These are phyloP conservation scores for Drosophila siamana DNA, from an alignment of 2,888 invertebrate genomes.

Conservation along the genomic window DNA sequence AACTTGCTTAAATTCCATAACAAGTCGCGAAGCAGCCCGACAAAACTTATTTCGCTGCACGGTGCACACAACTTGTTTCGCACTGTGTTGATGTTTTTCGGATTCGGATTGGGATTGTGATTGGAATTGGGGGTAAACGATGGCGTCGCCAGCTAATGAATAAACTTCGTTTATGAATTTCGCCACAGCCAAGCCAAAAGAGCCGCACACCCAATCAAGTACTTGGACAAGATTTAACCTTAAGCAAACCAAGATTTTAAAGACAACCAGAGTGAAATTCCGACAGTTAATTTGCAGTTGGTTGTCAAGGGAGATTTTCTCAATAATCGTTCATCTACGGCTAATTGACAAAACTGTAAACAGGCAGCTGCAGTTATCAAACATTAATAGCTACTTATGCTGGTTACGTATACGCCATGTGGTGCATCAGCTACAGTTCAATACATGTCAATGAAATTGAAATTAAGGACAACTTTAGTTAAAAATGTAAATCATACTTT, in stretches of 20 bases:
- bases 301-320: slow-evolving; percentile 11
- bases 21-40: slow-evolving; percentile 42
- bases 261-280: slow-evolving; percentile 3
- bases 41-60: slow-evolving; percentile 73
- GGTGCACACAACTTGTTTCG: slow-evolving; percentile 44
- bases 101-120: slow-evolving; percentile 17
- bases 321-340: slow-evolving; percentile 8
- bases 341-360: slow-evolving; percentile 7
- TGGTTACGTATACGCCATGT: slow-evolving; percentile 43
- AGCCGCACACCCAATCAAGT: neutral
- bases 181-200: neutral
- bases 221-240: slow-evolving; percentile 27
- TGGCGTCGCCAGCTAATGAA: slow-evolving; percentile 64
- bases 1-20: slow-evolving; percentile 80
- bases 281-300: slow-evolving; percentile 20
- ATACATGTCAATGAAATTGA: neutral
- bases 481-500: neutral
- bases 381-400: slow-evolving; percentile 12
- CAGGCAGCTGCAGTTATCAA: slow-evolving; percentile 8
- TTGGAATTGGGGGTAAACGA: slow-evolving; percentile 20
- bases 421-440: neutral
- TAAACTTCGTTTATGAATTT: slow-evolving; percentile 73
- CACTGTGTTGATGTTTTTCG: slow-evolving; percentile 19
- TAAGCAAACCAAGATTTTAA: slow-evolving; percentile 42
- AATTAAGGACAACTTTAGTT: neutral